These are phyloP conservation scores for Cryptomyrus ogoouensis DNA, from an alignment of 2,113 vertebrate species.

Conservation along the genomic window DNA sequence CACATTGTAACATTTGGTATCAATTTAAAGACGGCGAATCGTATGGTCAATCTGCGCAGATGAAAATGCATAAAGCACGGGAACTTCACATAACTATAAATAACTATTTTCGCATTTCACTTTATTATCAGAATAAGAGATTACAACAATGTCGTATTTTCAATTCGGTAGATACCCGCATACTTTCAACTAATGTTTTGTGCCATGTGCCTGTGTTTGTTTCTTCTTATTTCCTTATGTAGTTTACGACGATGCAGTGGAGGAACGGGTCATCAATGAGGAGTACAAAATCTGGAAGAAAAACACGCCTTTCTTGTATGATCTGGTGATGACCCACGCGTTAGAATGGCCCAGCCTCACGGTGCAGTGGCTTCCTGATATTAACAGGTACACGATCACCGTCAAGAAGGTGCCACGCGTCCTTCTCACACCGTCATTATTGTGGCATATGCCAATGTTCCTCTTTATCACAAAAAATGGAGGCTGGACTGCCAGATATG, in stretches of 20 bases:
- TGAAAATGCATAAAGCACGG: background rate
- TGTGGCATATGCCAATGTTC: background rate
- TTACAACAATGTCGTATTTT: background rate
- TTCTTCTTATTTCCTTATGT: conserved; percentile 16
- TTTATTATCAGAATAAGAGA: background rate
- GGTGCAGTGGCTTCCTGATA: conserved; percentile 63
- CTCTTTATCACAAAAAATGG: background rate
- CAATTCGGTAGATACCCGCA: background rate
- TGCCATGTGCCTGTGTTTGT: background rate
- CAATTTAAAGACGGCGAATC: background rate
- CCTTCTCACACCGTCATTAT: background rate
- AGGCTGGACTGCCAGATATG: background rate
- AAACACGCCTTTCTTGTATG: conserved; percentile 85
- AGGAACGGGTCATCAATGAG: conserved; percentile 82
- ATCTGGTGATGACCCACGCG: conserved; percentile 83
- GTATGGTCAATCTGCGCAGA: background rate
- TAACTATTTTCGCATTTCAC: background rate
- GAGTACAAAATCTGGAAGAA: conserved; percentile 93
- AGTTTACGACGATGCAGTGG: conserved; percentile 85
- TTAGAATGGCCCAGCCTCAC: conserved; percentile 91
- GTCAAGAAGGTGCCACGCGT: background rate
- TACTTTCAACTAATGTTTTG: background rate
- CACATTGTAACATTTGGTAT: background rate
- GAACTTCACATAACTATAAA: background rate
- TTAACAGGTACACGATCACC: conserved; percentile 66